Base-by-base conservation (phyloP, 2,888 invertebrate species). In the Eristalis pertinax region DNA sequence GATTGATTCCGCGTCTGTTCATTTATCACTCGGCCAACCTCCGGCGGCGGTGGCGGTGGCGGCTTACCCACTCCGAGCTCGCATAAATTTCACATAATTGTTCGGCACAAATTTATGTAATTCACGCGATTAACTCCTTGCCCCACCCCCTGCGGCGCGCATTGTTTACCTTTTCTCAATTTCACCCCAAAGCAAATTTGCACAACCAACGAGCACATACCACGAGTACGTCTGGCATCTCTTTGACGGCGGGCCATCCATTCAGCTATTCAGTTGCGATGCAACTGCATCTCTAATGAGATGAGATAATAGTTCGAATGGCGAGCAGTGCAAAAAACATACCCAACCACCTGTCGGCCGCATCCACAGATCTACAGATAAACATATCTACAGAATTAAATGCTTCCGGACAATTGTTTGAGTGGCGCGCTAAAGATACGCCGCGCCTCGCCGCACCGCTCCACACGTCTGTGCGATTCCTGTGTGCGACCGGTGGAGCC, bases 401-500 rank as follows among this genome's bases (percentile, higher is more conserved):
- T 87, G 87, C 87, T 87, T 87, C 87, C 87, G 87, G 87, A 87
- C 87, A 87, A 87, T 87, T 87, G 87, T 87, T 80, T 58, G 79
- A 58, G 58, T 68, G 68, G n/a, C 50, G 35, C 32, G 43, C 43
- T 50, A 50, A 50, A 50, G 50, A 50, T 19, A 70, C 38, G 13
- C 32, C n/a, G 22, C 50, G 7, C 1, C 11, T 65, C 38, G 13
- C 32, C n/a, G 22, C 50, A 1, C 1, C 11, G 13, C 43, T 29
- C 32, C n/a, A 15, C 50, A 2, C 4, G 29, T 24, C 43, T 29
- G 11, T 56, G 63, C 60, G 58, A 79, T 22, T 63, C 72, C 58
- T 65, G 75, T 86, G 73, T 64, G 35, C 41, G 76, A 78, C 70
- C 70, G 79, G 75, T 43, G 64, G 68, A 70, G 60, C 75, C 67